Conservation (phyloP, 2,797 vertebrate species). For the Passerculus sandwichensis region DNA sequence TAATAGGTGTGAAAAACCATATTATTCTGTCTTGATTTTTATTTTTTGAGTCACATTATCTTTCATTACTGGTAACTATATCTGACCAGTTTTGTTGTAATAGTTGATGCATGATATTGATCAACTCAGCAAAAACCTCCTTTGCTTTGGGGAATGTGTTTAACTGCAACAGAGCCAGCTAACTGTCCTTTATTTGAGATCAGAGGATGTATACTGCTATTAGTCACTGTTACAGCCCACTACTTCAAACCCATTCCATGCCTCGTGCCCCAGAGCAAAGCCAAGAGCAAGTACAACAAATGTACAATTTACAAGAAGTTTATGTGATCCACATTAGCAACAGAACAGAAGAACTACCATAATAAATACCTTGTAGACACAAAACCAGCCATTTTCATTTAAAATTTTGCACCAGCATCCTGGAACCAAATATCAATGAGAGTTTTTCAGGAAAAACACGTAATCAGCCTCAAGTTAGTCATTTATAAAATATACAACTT, state of each 20-base stretch:
- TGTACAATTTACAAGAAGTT: background rate
- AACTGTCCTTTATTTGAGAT: background rate
- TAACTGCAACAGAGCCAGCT: background rate
- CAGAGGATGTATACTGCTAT: background rate
- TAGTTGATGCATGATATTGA: background rate
- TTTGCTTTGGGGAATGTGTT: background rate
- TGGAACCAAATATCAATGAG: background rate
- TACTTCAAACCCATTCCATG: background rate
- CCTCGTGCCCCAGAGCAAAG: background rate
- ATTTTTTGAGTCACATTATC: background rate
- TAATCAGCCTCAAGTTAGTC: background rate
- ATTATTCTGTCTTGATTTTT: background rate
- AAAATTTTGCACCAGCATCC: background rate
- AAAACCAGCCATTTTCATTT: background rate
- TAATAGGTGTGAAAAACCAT: background rate
- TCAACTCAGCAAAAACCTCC: background rate
- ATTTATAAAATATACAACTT: background rate
- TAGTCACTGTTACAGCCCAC: background rate
- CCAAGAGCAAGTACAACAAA: background rate
- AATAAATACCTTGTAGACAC: background rate
- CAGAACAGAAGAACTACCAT: background rate
- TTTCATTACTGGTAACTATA: background rate
- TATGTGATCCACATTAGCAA: background rate
- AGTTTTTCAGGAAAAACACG: background rate
- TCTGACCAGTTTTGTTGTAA: background rate